Percentiles rank a stretch among this genome's conserved stretches.
These are phyloP conservation scores for Drosophila albomicans DNA, from an alignment of 1,140 invertebrate genomes.

Conservation along the genomic window DNA sequence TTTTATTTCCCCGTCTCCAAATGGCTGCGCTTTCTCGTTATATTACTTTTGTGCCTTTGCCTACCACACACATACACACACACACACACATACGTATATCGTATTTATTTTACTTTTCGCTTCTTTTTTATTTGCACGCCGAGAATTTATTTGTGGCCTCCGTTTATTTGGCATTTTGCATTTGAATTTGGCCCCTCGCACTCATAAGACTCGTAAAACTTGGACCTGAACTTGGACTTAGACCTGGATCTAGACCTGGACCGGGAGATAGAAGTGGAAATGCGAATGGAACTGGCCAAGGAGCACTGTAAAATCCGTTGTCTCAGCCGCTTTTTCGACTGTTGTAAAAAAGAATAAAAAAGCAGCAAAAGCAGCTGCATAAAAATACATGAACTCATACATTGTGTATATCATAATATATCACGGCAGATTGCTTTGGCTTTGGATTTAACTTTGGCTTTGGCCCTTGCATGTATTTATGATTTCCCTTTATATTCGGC, in stretches of 20 bases:
- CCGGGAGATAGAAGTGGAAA: neutral
- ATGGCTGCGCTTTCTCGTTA: constrained; percentile 6
- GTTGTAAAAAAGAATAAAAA: constrained; percentile 40
- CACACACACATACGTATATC: constrained; percentile 32
- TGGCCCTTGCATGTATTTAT: constrained; percentile 50
- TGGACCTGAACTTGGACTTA: constrained; percentile 37
- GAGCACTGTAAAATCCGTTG: constrained; percentile 67
- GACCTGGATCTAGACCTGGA: constrained; percentile 25
- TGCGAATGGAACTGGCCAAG: constrained; percentile 9
- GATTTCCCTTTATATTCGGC: constrained; percentile 40
- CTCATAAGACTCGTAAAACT: constrained; percentile 35
- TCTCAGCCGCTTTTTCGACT: constrained; percentile 44
- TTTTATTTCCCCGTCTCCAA: constrained; percentile 48
- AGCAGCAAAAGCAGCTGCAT: constrained; percentile 48
- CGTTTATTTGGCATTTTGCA: constrained; percentile 71
- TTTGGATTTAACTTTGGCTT: constrained; percentile 31
- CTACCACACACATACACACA: constrained; percentile 22
- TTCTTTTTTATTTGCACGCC: constrained; percentile 62
- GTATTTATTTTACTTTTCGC: constrained; percentile 54
- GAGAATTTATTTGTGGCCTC: constrained; percentile 68
- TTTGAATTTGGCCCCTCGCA: constrained; percentile 15
- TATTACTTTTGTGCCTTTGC: constrained; percentile 37
- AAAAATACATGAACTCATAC: constrained; percentile 57
- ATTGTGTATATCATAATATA: constrained; percentile 67
- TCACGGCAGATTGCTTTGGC: constrained; percentile 70